Evolutionary conservation across 1,140 invertebrate genomes (phyloP).

Genomic region (Himalopsyche phryganea): DNA sequence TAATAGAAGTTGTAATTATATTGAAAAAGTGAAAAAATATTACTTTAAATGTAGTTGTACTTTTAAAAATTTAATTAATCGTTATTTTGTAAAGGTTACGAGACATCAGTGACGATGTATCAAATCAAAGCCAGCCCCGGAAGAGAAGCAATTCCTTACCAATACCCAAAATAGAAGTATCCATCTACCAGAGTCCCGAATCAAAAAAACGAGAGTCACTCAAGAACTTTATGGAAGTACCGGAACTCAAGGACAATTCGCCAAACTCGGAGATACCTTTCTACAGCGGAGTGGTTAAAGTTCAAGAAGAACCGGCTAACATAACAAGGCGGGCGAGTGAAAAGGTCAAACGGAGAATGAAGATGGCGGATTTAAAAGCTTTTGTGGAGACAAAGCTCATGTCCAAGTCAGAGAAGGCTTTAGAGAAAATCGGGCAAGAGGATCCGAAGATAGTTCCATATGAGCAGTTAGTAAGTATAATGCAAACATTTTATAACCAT

Average conservation of each 20-base stretch:
- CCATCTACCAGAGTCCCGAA: slow-evolving; percentile 74
- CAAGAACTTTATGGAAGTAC: slow-evolving; percentile 74
- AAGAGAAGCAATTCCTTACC: slow-evolving; percentile 88
- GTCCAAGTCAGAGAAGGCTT: slow-evolving; percentile 85
- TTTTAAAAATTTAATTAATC: too few species aligned
- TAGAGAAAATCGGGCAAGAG: slow-evolving; percentile 84
- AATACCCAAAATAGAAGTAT: slow-evolving; percentile 88
- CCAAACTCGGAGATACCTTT: slow-evolving; percentile 46
- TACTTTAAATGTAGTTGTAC: too few species aligned
- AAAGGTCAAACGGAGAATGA: slow-evolving; percentile 79
- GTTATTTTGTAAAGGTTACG: slow-evolving; percentile 58
- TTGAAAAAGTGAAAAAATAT: too few species aligned
- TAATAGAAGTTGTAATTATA: too few species aligned
- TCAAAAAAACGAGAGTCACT: slow-evolving; percentile 63
- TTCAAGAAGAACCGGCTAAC: slow-evolving; percentile 51
- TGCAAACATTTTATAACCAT: background rate
- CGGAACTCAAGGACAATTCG: slow-evolving; percentile 63
- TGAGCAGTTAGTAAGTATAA: slow-evolving; percentile 49
- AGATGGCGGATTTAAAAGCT: slow-evolving; percentile 83
- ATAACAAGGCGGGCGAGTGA: slow-evolving; percentile 71
- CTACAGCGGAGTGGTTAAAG: slow-evolving; percentile 46
- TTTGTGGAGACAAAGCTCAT: slow-evolving; percentile 89
- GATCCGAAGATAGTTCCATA: slow-evolving; percentile 56
- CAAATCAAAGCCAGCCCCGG: slow-evolving; percentile 68
- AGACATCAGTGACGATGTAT: slow-evolving; percentile 76